Evolutionary conservation across 2,113 vertebrate genomes (phyloP).

Genomic region (Numida meleagris): DNA sequence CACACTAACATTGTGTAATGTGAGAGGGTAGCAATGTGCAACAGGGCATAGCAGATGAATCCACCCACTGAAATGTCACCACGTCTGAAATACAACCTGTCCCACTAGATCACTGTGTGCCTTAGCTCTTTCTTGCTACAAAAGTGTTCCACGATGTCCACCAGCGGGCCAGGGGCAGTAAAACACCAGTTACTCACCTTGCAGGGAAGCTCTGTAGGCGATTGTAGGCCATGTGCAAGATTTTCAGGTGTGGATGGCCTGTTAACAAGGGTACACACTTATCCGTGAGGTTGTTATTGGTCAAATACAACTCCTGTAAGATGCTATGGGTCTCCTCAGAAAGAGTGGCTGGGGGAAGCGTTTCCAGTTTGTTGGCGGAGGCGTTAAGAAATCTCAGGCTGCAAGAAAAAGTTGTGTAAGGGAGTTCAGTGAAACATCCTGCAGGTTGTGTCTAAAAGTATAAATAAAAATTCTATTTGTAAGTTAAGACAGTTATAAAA

Average conservation of each 20-base stretch:
- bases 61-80: background rate
- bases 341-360: conserved; percentile 89
- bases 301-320: conserved; percentile 95
- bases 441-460: background rate
- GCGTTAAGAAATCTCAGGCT: conserved; percentile 94
- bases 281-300: conserved; percentile 95
- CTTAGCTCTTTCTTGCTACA: background rate
- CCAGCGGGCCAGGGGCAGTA: background rate
- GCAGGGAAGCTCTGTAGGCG: conserved; percentile 96
- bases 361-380: conserved; percentile 96
- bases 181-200: conserved; percentile 76
- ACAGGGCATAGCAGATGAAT: background rate
- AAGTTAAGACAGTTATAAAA: background rate
- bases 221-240: conserved; percentile 97
- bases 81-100: background rate
- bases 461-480: background rate
- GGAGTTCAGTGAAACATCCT: background rate
- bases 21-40: rapidly evolving
- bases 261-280: conserved; percentile 94
- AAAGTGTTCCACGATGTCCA: background rate
- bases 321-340: conserved; percentile 93
- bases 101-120: background rate
- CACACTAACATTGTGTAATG: background rate
- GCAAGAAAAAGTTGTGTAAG: conserved; percentile 44
- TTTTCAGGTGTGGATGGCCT: conserved; percentile 90